Conservation (phyloP, 2,888 invertebrate species). For the Cheiracanthium punctorium region DNA sequence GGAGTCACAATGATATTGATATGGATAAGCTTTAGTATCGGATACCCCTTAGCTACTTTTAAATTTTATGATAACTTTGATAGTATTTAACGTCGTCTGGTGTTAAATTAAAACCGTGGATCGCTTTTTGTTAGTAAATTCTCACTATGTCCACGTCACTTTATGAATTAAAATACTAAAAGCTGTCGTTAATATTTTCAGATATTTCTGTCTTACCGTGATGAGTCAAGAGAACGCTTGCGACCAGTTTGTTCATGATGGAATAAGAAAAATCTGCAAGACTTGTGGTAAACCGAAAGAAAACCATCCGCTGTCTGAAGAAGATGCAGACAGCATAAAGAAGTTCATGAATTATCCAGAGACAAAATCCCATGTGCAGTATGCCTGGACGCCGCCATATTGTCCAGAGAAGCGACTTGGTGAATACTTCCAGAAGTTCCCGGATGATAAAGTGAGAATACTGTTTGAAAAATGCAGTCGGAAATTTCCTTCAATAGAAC, state of each 20-base stretch:
- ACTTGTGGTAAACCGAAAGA: slow-evolving; percentile 18
- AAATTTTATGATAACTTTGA: too few species aligned
- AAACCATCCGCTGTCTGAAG: background rate
- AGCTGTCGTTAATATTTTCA: too few species aligned
- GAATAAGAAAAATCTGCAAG: slow-evolving; percentile 16
- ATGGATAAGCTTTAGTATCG: too few species aligned
- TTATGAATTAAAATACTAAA: too few species aligned
- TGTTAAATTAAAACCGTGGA: too few species aligned
- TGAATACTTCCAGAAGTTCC: slow-evolving; percentile 34
- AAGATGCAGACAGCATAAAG: background rate
- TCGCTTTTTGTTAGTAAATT: too few species aligned
- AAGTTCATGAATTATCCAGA: background rate
- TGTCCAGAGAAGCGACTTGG: slow-evolving; percentile 31
- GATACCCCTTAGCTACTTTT: too few species aligned
- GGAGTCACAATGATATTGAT: too few species aligned
- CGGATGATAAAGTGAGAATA: slow-evolving; percentile 5
- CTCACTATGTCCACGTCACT: too few species aligned
- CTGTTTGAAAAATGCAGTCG: too few species aligned
- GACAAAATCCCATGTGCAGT: background rate
- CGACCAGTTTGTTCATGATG: background rate
- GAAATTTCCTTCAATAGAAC: too few species aligned
- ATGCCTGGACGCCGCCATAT: slow-evolving; percentile 28
- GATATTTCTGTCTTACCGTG: background rate
- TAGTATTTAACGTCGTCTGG: too few species aligned
- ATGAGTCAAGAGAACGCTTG: background rate